Conservation (phyloP, 2,888 invertebrate species). For the Amblyjoppa fuscipennis region DNA sequence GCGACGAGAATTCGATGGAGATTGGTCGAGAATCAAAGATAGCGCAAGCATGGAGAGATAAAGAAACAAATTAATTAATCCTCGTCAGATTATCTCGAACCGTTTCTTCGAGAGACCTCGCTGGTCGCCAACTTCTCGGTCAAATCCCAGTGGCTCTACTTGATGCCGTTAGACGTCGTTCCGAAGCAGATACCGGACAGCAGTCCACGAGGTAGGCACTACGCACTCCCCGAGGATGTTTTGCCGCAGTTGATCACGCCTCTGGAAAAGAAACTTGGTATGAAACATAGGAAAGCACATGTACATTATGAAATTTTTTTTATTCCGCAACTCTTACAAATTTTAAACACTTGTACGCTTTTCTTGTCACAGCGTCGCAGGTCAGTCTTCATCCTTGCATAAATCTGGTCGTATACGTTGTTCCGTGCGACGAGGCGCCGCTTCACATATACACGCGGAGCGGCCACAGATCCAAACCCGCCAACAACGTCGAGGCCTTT, state of each 20-base stretch:
- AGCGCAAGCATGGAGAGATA: not conserved
- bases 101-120: conserved; percentile 90
- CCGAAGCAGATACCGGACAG: conserved; percentile 88
- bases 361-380: conserved; percentile 88
- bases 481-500: conserved; percentile 89
- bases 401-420: conserved; percentile 94
- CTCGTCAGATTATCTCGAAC: conserved; percentile 90
- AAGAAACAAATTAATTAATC: not conserved
- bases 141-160: conserved; percentile 95
- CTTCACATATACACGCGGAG: conserved; percentile 89
- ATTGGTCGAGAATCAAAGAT: not conserved
- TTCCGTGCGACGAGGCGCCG: conserved; percentile 91
- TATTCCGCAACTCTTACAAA: not conserved
- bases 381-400: conserved; percentile 93
- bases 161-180: conserved; percentile 91
- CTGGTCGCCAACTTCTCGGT: conserved; percentile 92
- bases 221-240: conserved; percentile 89
- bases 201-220: conserved; percentile 87
- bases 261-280: conserved; percentile 92
- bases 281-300: not conserved
- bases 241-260: conserved; percentile 94
- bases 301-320: not conserved
- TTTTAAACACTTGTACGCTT: not conserved
- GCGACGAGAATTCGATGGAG: not conserved
- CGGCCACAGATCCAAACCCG: conserved; percentile 77